These are phyloP conservation scores for Turritopsis dohrnii DNA, from an alignment of 30 jellyfish, hydroid and myxozoan species.

Conservation along the genomic window DNA sequence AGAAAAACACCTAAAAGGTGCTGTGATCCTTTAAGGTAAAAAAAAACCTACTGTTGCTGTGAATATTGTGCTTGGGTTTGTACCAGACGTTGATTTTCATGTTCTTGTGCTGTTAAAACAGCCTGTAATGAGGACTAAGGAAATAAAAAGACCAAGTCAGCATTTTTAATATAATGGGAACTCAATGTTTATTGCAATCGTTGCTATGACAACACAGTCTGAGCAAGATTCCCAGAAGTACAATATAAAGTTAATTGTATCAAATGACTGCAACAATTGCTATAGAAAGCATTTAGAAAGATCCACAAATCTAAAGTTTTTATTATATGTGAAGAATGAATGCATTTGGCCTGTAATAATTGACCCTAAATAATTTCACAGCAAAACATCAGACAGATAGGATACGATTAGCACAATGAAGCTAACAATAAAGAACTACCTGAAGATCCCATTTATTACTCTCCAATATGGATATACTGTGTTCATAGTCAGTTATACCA, in stretches of 20 bases:
- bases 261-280: too few relatives aligned
- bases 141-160: background rate
- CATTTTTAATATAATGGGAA: too few relatives aligned
- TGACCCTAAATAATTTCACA: too few relatives aligned
- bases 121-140: background rate
- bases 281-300: too few relatives aligned
- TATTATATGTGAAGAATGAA: too few relatives aligned
- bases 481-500: conserved; percentile 2
- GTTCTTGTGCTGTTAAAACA: background rate
- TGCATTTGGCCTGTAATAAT: too few relatives aligned
- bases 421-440: background rate
- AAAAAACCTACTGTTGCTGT: background rate
- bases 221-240: too few relatives aligned
- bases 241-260: too few relatives aligned
- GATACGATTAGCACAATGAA: background rate
- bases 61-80: background rate
- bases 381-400: too few relatives aligned
- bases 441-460: background rate
- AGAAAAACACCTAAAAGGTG: background rate
- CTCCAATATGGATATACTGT: background rate
- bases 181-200: too few relatives aligned
- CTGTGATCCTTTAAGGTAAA: background rate
- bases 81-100: background rate
- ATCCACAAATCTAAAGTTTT: too few relatives aligned
- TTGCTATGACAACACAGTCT: too few relatives aligned